These are phyloP conservation scores for Synergus itoensis DNA, from an alignment of 2,888 invertebrate genomes.

Conservation along the genomic window DNA sequence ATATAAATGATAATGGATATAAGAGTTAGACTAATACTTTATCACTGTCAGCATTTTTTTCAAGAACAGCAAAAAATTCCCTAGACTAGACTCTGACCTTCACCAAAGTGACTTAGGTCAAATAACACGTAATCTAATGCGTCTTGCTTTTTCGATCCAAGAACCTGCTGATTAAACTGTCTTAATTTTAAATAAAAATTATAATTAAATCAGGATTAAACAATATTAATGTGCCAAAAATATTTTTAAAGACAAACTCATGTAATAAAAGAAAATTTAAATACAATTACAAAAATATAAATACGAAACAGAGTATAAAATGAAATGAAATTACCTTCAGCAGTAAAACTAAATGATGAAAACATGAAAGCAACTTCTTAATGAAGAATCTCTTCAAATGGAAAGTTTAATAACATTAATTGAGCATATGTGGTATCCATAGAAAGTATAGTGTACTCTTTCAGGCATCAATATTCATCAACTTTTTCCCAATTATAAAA, in stretches of 20 bases:
- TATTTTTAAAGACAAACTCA: neutral
- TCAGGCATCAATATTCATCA: neutral
- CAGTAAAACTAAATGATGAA: no score
- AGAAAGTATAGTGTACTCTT: neutral
- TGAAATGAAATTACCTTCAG: neutral
- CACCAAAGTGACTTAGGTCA: neutral
- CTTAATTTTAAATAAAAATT: neutral
- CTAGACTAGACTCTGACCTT: neutral
- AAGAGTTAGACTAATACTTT: neutral
- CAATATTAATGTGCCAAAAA: neutral
- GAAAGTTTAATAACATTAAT: neutral
- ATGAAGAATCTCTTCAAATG: neutral
- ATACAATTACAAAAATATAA: neutral
- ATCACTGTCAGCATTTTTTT: slow-evolving; percentile 1
- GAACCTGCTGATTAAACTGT: neutral
- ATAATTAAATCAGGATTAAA: neutral
- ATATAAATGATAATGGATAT: neutral
- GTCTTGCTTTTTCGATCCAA: neutral
- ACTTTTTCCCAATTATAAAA: neutral
- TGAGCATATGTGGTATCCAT: neutral
- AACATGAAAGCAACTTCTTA: neutral
- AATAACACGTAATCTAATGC: neutral
- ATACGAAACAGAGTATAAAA: neutral
- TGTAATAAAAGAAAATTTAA: neutral
- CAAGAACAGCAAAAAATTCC: neutral